Evolutionary conservation across 2,113 vertebrate species (phyloP).

Genomic region (Siphamia tubifer): DNA sequence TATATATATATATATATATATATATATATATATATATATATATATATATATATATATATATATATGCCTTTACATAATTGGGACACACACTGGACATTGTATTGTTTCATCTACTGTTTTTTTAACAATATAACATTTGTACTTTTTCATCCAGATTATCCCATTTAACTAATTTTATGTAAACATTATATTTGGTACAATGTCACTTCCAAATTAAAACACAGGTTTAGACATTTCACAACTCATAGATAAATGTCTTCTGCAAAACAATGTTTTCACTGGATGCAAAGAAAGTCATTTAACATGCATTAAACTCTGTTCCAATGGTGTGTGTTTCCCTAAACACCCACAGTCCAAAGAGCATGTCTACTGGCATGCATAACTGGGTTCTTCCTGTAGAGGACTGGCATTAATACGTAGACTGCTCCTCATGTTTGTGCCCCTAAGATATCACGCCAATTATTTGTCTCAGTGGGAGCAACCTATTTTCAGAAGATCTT

Average conservation of each 20-base stretch:
- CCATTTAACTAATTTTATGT: no score
- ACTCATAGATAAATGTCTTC: neutral
- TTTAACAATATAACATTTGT: no score
- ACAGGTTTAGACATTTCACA: neutral
- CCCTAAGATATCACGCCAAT: constrained; percentile 74
- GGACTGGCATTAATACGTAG: constrained; percentile 63
- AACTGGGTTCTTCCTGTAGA: constrained; percentile 64
- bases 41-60: no score
- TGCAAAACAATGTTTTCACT: no score
- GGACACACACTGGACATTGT: no score
- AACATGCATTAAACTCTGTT: neutral
- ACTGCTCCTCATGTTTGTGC: constrained; percentile 62
- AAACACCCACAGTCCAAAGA: constrained; percentile 39
- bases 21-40: no score
- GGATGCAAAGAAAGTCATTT: no score
- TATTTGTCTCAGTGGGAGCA: constrained; percentile 74
- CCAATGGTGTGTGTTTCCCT: constrained; percentile 15
- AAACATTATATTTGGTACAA: neutral
- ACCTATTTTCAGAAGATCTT: constrained; percentile 68
- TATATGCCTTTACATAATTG: no score
- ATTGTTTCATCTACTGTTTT: no score
- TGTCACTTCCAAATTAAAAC: neutral
- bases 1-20: no score
- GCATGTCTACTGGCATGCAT: constrained; percentile 35
- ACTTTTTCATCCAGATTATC: no score